Base-by-base conservation (phyloP, 2,113 vertebrate genomes). In the Tenebrosternarchus preto region DNA sequence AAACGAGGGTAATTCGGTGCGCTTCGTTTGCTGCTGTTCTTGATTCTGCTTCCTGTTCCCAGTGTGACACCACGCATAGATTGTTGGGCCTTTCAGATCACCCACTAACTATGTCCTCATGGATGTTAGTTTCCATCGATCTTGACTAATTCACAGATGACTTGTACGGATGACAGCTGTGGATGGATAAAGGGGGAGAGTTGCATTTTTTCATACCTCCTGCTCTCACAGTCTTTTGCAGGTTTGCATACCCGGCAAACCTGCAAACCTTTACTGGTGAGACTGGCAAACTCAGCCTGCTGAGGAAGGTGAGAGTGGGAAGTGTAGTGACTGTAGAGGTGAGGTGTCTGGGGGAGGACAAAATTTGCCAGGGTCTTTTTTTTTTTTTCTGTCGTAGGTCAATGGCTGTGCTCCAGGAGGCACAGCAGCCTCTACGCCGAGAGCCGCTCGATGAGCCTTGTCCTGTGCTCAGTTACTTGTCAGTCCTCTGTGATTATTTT, bases 401-500 rank as follows among this genome's bases (percentile, higher is more conserved):
- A 68, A 53, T 22, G 75, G 63, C 66, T 75, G 83, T 7, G n/a
- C 53, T 78, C 60, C 86, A 80, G 63, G 66, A 74, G 20, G 63
- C 89, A 81, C 84, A 87, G 86, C 84, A 84, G 86, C 81, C 68
- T 74, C 71, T 24, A n/a, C n/a, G 79, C 53, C 57, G 33, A 80
- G 75, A 87, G 86, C 50, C 5, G 50, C 70, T 84, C 66, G 79
- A 83, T 72, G 69, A 84, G 66, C 72, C 66, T 33, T 68, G 83
- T 86, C 81, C 77, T 84, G 66, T 60, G 72, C 73, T 82, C 81
- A 87, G 83, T 84, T 86, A 81, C 46, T 80, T 72, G 81, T 87
- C 85, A 85, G 31, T 70, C 80, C 74, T 81, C 27, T 57, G 78
- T 57, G 70, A 86, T 87, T 78, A 85, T 81, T 70, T 87, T 87